Percentiles rank a stretch among this genome's conserved stretches.
Evolutionary conservation across 92 coral and sea anemone species (phyloP).

Genomic region (Phenganax subtilis): DNA sequence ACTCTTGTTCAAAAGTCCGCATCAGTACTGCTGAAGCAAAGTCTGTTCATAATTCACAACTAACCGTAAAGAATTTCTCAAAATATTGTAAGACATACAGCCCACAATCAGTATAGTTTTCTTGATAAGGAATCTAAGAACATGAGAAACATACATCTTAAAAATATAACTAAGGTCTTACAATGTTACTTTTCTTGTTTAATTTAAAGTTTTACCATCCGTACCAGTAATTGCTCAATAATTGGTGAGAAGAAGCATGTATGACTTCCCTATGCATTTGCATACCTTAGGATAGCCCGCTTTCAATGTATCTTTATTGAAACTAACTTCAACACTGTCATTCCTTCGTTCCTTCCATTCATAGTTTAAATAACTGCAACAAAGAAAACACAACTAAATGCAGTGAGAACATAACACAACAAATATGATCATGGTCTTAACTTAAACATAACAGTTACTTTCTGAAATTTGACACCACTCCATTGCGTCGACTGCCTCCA

Average conservation of each 20-base stretch:
- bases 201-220: background rate
- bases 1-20: background rate
- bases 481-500: conserved; percentile 50
- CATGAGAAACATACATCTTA: background rate
- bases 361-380: conserved; percentile 63
- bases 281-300: conserved; percentile 80
- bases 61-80: conserved; percentile 89
- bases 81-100: conserved; percentile 78
- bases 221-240: background rate
- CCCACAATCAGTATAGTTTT: conserved; percentile 85
- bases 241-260: background rate
- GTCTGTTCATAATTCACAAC: background rate
- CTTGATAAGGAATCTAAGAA: conserved; percentile 70
- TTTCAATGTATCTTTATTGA: conserved; percentile 57
- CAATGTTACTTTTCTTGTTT: background rate
- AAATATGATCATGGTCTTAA: background rate
- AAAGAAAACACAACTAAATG: background rate
- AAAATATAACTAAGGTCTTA: background rate
- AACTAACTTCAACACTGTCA: conserved; percentile 45
- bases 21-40: background rate
- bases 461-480: conserved; percentile 62
- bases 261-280: background rate
- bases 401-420: background rate
- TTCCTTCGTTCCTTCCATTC: conserved; percentile 72
- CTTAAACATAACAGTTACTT: conserved; percentile 54